A percentile compares a stretch with the other conserved stretches of the same genome.
These are phyloP conservation scores for Saguinus midas DNA, from an alignment of 2,113 vertebrate species.

Conservation along the genomic window DNA sequence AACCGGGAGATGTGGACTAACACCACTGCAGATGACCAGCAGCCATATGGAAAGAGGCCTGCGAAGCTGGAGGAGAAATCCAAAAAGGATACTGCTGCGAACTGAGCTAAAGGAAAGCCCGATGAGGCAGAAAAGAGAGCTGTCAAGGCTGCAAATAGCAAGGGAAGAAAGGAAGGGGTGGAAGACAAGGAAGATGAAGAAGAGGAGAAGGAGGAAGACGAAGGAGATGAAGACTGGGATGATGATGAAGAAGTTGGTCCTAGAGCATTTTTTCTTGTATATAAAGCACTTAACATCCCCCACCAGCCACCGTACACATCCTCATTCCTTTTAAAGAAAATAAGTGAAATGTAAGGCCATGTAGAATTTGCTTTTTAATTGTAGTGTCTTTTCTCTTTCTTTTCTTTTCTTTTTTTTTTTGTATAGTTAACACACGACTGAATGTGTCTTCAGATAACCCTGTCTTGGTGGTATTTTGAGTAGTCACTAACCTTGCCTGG, in stretches of 20 bases:
- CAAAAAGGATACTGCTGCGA: background rate
- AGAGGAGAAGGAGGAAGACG: background rate
- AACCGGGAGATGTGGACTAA: background rate
- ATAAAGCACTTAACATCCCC: background rate
- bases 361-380: background rate
- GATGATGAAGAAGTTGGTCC: background rate
- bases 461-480: constrained; percentile 93
- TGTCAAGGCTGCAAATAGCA: background rate
- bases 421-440: constrained; percentile 96
- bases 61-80: background rate
- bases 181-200: background rate
- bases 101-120: background rate
- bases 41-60: background rate
- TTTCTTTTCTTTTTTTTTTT: constrained; percentile 78
- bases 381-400: background rate
- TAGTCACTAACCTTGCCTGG: constrained; percentile 92
- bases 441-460: constrained; percentile 92
- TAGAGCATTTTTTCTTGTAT: background rate
- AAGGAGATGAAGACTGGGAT: background rate
- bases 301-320: background rate
- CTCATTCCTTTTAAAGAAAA: background rate
- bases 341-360: background rate
- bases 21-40: background rate
- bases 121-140: background rate
- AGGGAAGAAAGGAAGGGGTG: background rate